These are phyloP conservation scores for Drosophila anceps DNA, from an alignment of 2,888 invertebrate genomes.

Conservation along the genomic window DNA sequence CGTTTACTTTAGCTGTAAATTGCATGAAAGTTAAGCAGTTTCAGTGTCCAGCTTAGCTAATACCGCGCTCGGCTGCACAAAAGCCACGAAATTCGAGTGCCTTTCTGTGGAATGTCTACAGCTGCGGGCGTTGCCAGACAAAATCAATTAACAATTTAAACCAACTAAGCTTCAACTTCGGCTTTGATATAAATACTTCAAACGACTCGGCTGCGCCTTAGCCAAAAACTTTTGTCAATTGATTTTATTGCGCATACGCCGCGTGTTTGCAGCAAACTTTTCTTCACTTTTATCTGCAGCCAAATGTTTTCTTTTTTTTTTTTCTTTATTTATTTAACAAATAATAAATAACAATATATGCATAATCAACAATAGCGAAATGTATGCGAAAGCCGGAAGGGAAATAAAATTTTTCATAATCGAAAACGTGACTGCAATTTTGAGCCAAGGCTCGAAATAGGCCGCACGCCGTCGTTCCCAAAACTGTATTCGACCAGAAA, in stretches of 20 bases:
- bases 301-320: neutral
- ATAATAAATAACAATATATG: conserved; percentile 63
- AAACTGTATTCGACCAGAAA: neutral
- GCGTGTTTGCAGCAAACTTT: conserved; percentile 21
- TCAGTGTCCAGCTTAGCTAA: conserved; percentile 77
- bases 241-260: conserved; percentile 41
- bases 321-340: conserved; percentile 50
- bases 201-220: neutral
- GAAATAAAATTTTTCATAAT: conserved; percentile 81
- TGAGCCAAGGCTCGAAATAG: conserved; percentile 47
- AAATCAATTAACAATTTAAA: conserved; percentile 75
- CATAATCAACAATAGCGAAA: conserved; percentile 35
- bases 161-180: conserved; percentile 36
- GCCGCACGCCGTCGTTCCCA: conserved; percentile 7
- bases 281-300: conserved; percentile 7
- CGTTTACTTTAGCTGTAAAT: conserved; percentile 77
- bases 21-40: conserved; percentile 81
- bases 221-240: conserved; percentile 29
- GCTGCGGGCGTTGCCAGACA: conserved; percentile 37
- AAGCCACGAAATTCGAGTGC: conserved; percentile 64
- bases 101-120: neutral
- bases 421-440: conserved; percentile 83
- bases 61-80: conserved; percentile 77
- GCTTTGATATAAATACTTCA: conserved; percentile 4
- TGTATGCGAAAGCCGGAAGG: conserved; percentile 42